Conservation (phyloP, 2,888 invertebrate species). For the Scotopteryx bipunctaria region DNA sequence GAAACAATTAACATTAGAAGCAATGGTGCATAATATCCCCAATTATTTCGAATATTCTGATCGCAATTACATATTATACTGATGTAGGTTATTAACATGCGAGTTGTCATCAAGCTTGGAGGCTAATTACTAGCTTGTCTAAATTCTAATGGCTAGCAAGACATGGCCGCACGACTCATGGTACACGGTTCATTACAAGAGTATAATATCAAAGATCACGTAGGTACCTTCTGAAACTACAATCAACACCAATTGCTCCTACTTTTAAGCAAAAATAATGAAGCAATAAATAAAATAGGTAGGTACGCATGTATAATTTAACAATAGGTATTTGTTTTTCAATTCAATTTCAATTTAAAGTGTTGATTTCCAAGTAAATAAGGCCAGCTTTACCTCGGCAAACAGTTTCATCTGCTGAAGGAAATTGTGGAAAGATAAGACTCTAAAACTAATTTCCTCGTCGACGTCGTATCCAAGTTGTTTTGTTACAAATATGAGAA, state of each 20-base stretch:
- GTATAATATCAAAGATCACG: too few species aligned
- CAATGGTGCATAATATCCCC: background rate
- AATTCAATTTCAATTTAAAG: background rate
- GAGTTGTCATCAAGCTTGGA: background rate
- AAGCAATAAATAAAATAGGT: too few species aligned
- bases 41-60: background rate
- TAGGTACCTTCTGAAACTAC: too few species aligned
- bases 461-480: background rate
- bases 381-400: background rate
- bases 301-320: too few species aligned
- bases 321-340: background rate
- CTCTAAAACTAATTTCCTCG: constrained; percentile 14
- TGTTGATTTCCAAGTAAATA: constrained; percentile 7
- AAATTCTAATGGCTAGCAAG: background rate
- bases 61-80: too few species aligned
- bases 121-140: background rate
- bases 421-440: constrained; percentile 18
- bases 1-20: background rate
- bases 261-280: too few species aligned
- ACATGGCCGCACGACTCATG: too few species aligned
- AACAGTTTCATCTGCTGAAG: constrained; percentile 10
- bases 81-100: background rate
- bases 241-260: too few species aligned
- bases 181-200: too few species aligned
- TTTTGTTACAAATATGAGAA: background rate